Percentiles rank a stretch among this genome's conserved stretches.
Evolutionary conservation across 2,113 vertebrate genomes (phyloP).

Genomic region (Dasyornis broadbenti): DNA sequence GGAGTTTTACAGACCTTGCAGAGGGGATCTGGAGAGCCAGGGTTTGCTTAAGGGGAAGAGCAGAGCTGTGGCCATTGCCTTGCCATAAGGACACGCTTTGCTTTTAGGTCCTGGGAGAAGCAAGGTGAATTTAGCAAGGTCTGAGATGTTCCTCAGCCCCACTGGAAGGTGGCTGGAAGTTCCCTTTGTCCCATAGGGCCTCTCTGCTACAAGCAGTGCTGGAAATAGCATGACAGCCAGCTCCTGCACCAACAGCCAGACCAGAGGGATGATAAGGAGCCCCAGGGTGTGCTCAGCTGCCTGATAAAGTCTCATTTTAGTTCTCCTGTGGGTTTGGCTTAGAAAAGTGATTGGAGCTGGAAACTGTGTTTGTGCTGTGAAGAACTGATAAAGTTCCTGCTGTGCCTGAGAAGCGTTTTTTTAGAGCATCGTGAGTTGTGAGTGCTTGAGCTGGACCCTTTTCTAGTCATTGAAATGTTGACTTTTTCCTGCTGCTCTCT

Average conservation of each 20-base stretch:
- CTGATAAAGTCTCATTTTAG: not conserved
- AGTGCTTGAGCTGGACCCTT: not conserved
- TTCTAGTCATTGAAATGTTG: not conserved
- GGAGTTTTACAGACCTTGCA: not conserved
- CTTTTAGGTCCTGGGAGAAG: not conserved
- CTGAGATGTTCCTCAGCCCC: not conserved
- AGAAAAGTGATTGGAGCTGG: not conserved
- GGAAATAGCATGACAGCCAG: not conserved
- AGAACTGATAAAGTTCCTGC: not conserved
- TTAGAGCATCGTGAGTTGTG: not conserved
- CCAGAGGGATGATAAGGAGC: not conserved
- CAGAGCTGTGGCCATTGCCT: not conserved
- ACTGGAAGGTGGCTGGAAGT: not conserved
- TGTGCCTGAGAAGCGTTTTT: not conserved
- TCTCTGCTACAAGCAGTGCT: not conserved
- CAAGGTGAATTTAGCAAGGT: not conserved
- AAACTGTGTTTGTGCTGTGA: not conserved
- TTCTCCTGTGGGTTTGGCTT: not conserved
- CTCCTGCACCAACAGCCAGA: not conserved
- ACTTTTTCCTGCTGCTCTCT: not conserved
- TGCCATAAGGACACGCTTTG: fast-evolving
- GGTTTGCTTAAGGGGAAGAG: not conserved
- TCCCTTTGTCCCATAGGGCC: not conserved
- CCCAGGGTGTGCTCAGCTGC: not conserved
- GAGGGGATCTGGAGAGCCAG: not conserved